Evolutionary conservation across 2,888 invertebrate species (phyloP).

Genomic region (Caenorhabditis macrosperma): DNA sequence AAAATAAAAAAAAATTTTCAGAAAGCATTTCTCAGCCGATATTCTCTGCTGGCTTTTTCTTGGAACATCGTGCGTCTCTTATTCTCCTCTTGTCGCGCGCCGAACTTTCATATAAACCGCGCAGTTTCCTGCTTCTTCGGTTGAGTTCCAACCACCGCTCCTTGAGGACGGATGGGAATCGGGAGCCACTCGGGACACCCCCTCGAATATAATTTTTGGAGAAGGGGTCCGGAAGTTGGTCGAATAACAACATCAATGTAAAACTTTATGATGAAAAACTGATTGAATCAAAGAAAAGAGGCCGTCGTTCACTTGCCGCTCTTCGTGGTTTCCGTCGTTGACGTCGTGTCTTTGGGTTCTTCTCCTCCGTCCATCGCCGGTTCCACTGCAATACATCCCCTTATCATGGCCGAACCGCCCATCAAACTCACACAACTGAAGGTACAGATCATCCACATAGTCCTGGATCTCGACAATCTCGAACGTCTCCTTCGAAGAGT

Average conservation of each 20-base stretch:
- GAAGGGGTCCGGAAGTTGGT: background rate
- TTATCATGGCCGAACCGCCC: background rate
- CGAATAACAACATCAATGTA: background rate
- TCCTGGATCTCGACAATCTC: slow-evolving; percentile 23
- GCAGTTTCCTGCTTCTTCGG: no score
- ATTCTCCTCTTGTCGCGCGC: no score
- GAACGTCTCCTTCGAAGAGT: slow-evolving; percentile 13
- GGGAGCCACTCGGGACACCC: no score
- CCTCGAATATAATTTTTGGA: no score
- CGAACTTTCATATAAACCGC: no score
- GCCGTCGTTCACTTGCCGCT: background rate
- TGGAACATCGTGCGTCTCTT: no score
- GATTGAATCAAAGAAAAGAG: background rate
- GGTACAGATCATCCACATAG: slow-evolving; percentile 42
- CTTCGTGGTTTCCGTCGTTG: background rate
- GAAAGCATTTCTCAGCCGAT: no score
- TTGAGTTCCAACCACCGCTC: no score
- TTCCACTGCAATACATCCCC: background rate
- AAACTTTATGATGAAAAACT: background rate
- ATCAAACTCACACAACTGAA: slow-evolving; percentile 29
- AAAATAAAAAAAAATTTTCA: no score
- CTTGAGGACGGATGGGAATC: no score
- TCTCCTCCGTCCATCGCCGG: background rate
- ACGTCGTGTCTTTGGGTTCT: background rate
- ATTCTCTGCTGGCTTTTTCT: no score